These are phyloP conservation scores for Eupithecia inturbata DNA, from an alignment of 2,888 invertebrate genomes.

Conservation along the genomic window DNA sequence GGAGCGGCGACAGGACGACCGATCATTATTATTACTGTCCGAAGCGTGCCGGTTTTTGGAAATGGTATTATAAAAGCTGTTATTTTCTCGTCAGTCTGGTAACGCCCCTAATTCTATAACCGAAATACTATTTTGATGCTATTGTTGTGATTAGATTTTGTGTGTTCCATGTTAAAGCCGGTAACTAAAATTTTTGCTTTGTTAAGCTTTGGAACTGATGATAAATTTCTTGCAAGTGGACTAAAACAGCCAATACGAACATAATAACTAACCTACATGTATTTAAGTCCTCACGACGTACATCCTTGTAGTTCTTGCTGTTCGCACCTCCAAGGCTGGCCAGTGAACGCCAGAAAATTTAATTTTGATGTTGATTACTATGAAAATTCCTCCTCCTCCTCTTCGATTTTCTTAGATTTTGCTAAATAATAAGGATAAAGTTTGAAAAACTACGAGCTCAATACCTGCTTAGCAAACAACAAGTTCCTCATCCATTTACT, in stretches of 20 bases:
- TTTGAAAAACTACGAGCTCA: constrained; percentile 19
- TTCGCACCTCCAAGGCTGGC: not conserved
- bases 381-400: not conserved
- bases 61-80: constrained; percentile 75
- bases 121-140: constrained; percentile 43
- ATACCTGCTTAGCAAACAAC: constrained; percentile 32
- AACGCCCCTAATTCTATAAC: constrained; percentile 58
- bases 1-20: constrained; percentile 72
- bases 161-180: not conserved
- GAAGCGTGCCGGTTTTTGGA: constrained; percentile 69
- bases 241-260: not conserved
- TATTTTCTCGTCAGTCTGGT: constrained; percentile 68
- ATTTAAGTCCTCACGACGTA: not conserved
- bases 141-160: constrained; percentile 30
- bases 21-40: constrained; percentile 72
- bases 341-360: too few relatives aligned
- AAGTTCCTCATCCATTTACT: constrained; percentile 31
- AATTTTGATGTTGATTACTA: not conserved
- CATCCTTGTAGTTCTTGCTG: not conserved
- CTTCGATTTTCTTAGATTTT: not conserved
- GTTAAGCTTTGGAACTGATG: not conserved
- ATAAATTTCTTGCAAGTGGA: not conserved
- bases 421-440: not conserved
- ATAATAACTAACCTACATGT: not conserved
- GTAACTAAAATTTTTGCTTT: not conserved